A percentile compares a stretch with the other conserved stretches of the same genome.
Evolutionary conservation across 2,888 invertebrate species (phyloP).

Genomic region (Heteromurus nitidus): DNA sequence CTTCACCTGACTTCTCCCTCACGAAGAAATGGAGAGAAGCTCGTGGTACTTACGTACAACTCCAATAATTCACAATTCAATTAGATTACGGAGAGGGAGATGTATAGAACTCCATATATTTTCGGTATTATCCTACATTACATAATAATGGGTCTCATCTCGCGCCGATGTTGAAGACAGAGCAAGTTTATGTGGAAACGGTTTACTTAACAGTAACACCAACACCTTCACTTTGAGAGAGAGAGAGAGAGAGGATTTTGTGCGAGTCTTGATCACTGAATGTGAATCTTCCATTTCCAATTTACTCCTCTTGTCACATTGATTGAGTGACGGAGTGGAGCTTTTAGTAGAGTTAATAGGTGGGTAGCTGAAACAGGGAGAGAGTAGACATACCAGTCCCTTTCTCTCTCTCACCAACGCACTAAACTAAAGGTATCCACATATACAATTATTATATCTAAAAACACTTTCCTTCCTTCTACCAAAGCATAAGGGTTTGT

Average conservation of each 20-base stretch:
- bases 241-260: background rate
- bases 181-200: background rate
- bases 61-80: background rate
- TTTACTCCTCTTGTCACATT: slow-evolving; percentile 61
- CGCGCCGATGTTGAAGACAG: background rate
- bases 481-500: background rate
- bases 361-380: slow-evolving; percentile 30
- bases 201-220: background rate
- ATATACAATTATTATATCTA: no score
- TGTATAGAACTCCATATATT: no score
- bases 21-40: no score
- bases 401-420: slow-evolving; percentile 5
- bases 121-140: no score
- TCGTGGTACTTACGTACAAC: no score
- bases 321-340: slow-evolving; percentile 65
- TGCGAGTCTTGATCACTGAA: background rate
- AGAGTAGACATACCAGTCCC: slow-evolving; percentile 6
- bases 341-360: slow-evolving; percentile 60
- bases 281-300: slow-evolving; percentile 62
- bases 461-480: background rate
- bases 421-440: no score
- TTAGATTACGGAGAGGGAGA: background rate
- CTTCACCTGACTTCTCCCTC: no score
- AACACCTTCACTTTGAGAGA: background rate
- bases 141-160: background rate